Conservation (phyloP, 2,113 vertebrate genomes). For the Oryzias melastigma region DNA sequence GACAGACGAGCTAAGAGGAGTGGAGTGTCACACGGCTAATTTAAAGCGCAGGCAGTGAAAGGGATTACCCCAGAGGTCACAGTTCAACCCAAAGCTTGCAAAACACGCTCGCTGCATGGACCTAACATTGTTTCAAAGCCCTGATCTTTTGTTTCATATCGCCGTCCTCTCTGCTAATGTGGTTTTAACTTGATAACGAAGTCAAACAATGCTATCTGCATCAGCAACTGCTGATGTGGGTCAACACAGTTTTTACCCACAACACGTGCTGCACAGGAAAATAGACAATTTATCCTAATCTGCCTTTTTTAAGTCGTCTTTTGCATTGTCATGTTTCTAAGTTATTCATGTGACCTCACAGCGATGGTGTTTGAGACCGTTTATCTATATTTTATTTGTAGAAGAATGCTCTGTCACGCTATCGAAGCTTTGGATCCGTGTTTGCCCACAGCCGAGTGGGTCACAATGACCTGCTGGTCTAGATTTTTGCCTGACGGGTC, state of each 20-base stretch:
- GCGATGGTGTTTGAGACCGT: no score
- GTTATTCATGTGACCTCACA: no score
- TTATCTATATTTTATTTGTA: no score
- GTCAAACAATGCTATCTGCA: conserved; percentile 8
- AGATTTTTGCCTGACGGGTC: conserved; percentile 38
- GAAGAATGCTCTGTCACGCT: no score
- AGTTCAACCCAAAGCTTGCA: conserved; percentile 72
- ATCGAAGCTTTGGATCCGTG: no score
- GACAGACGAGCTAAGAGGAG: conserved; percentile 46
- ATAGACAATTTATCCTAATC: not conserved
- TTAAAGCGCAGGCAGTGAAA: conserved; percentile 73
- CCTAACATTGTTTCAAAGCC: conserved; percentile 54
- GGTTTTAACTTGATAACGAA: conserved; percentile 6
- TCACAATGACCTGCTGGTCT: not conserved
- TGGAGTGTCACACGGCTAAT: conserved; percentile 75
- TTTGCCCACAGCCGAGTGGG: not conserved
- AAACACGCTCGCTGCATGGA: conserved; percentile 54
- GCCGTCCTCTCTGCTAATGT: conserved; percentile 14
- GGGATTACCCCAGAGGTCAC: conserved; percentile 74
- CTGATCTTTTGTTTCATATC: conserved; percentile 40
- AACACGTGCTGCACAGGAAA: not conserved
- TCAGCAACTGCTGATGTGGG: not conserved
- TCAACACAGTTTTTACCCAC: not conserved
- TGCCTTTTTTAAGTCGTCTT: not conserved
- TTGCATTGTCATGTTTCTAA: not conserved